Evolutionary conservation across 2,113 vertebrate species (phyloP), one percentile per base, ranked within the genome.

Genomic region (Chelonoidis abingdonii): DNA sequence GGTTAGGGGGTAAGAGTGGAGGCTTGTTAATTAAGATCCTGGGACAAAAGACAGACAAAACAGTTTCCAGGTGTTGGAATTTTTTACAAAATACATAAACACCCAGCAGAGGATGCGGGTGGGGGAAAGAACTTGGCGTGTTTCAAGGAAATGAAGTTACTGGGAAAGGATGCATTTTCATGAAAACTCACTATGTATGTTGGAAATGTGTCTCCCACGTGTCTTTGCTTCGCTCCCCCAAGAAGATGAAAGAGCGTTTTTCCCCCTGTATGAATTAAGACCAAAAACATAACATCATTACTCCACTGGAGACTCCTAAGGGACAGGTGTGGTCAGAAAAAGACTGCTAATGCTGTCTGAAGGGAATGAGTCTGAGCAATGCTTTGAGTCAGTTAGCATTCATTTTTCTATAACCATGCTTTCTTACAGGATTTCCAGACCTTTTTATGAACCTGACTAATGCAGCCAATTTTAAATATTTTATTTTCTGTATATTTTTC

Each of bases 301-400:
- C 80, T 84, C 78, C 0, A 3, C 92, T 92, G 92, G 95, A 97
- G 92, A 97, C 95, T 97, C 96, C 96, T 96, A 57, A 94, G 96
- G 97, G 96, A 96, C 93, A 97, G 95, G 95, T 97, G 94, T 97
- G 97, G 95, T 96, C 95, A 96, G 96, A 95, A 95, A 92, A 96
- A 92, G 93, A 92, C 95, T 96, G 86, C 86, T 95, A 90, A 79
- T 0, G 1, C 90, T 92, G 89, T 96, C 94, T 96, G 87, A 95
- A 96, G 80, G 88, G 52, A 91, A 59, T 5, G 69, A 84, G 56
- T 84, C 90, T 72, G 78, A 97, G 90, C 92, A 94, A 82, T 92
- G 80, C 72, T 96, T 88, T 78, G 56, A 83, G 92, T 65, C 85
- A 50, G 87, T 78, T 89, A 59, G 38, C 12, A 1, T 92, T 89